Evolutionary conservation across 1,140 invertebrate genomes (phyloP), one percentile per base, ranked within the genome.

Genomic region (Drosophila yakuba): DNA sequence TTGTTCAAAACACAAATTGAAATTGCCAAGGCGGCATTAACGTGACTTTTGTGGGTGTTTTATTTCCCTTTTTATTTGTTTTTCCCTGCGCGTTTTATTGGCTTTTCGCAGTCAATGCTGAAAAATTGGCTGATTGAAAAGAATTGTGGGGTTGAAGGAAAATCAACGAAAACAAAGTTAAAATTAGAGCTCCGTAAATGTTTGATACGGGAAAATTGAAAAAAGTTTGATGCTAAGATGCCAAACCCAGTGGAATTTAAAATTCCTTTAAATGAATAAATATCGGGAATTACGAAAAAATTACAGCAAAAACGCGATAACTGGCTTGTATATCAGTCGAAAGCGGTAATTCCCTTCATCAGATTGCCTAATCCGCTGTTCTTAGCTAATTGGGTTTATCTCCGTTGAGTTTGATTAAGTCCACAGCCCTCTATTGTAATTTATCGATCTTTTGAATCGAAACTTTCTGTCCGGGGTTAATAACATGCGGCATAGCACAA

Each of bases 1-100:
- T 72, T 77, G 64, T 76, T 66, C 78, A 66, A 81, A 67, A 81
- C 57, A 60, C 73, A 81, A 81, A 81, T 81, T 77, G 78, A 77
- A 81, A 81, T 63, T 81, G 61, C 52, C 59, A 45, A 60, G 62
- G 54, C 61, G 47, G 62, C 45, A 81, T 81, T 81, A 82, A 77
- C 54, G 61, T 62, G 74, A 73, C 61, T 81, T 80, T 80, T 75
- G 72, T 55, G 64, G 64, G 72, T 41, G 55, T 67, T 63, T 66
- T 54, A 35, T 36, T 36, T 38, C 39, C 17, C 28, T 36, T 52
- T 79, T 68, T 61, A 74, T 55, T 47, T 44, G 44, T 57, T 80
- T 73, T 72, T 35, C 50, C 44, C 50, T 63, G 60, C 20, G n/a
- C 20, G 41, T 71, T 76, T 74, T 54, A 56, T 58, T 71, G 51